Base-by-base conservation (phyloP, 2,797 vertebrate species). In the Myotis myotis region DNA sequence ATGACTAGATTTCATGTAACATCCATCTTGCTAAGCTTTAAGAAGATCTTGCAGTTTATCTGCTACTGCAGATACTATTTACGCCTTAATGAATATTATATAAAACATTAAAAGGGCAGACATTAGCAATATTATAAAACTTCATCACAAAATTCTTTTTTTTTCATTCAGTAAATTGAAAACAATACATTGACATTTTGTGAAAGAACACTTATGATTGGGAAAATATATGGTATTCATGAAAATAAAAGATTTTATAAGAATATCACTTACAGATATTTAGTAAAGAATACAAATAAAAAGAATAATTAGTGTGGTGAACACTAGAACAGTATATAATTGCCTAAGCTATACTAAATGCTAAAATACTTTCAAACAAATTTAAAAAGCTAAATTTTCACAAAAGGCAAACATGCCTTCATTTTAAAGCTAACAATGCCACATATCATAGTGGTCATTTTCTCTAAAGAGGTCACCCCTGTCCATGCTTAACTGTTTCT, bases 231-330 rank as follows among this genome's bases (percentile, higher is more conserved):
- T 30, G 28, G 28, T 60, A 86, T 30, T 85, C 33, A 93, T 72
- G 66, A 60, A 80, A 79, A 79, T 17, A 53, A 57, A 95, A 92
- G 13, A 92, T 36, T 89, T 89, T 89, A 53, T 78, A 10, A 88
- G 64, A 93, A 83, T 0, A 72, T 16, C 33, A 64, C 30, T 85
- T 64, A 78, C 6, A 87, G 30, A 72, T 25, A 90, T 64, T 74
- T 80, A 44, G 72, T 36, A 55, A 85, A 74, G 94, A 79, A 28
- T 57, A 83, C n/a, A 12, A 87, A 16, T 25, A 85, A 80, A 88
- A 95, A 91, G 23, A 47, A 47, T 47, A 47, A 91, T 72, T 1
- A 91, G 19, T 89, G 12, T 82, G 13, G 22, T 55, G 8, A 88
- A 47, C 28, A 66, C 74, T 22, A 82, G 44, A 51, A 68, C 11